These are phyloP conservation scores for Tyria jacobaeae DNA, from an alignment of 2,888 invertebrate genomes.

Conservation along the genomic window DNA sequence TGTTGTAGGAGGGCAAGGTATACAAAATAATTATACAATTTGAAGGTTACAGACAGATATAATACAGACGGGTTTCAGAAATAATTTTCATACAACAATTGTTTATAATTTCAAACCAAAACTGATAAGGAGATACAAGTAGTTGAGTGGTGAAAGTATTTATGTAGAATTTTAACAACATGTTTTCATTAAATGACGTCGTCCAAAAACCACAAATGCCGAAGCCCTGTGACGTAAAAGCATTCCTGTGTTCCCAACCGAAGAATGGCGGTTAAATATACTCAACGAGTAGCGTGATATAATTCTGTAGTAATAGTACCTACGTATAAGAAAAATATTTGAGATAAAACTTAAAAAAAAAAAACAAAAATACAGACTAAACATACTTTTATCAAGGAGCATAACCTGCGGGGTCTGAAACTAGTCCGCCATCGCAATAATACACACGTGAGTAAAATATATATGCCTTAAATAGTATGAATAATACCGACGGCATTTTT, in stretches of 20 bases:
- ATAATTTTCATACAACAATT: too few relatives aligned
- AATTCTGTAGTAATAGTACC: constrained; percentile 5
- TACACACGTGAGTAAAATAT: too few relatives aligned
- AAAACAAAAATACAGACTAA: background rate
- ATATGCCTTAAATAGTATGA: too few relatives aligned
- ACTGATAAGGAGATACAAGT: background rate
- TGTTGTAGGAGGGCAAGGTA: too few relatives aligned
- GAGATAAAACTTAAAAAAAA: background rate
- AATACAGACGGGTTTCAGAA: too few relatives aligned
- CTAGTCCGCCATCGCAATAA: too few relatives aligned
- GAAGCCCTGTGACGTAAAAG: constrained; percentile 31
- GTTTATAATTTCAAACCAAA: too few relatives aligned
- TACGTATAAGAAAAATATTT: background rate
- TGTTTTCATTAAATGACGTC: constrained; percentile 27
- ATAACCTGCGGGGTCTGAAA: too few relatives aligned
- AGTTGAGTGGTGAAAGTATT: background rate
- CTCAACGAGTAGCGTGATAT: constrained; percentile 19
- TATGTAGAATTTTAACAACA: constrained; percentile 7
- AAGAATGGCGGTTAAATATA: constrained; percentile 36
- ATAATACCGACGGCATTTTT: too few relatives aligned
- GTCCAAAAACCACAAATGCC: constrained; percentile 38
- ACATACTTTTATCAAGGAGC: background rate
- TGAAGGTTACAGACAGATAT: too few relatives aligned
- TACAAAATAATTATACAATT: too few relatives aligned
- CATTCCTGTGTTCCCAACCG: constrained; percentile 36